Evolutionary conservation across 2,113 vertebrate genomes (phyloP).

Genomic region (Cettia cetti): DNA sequence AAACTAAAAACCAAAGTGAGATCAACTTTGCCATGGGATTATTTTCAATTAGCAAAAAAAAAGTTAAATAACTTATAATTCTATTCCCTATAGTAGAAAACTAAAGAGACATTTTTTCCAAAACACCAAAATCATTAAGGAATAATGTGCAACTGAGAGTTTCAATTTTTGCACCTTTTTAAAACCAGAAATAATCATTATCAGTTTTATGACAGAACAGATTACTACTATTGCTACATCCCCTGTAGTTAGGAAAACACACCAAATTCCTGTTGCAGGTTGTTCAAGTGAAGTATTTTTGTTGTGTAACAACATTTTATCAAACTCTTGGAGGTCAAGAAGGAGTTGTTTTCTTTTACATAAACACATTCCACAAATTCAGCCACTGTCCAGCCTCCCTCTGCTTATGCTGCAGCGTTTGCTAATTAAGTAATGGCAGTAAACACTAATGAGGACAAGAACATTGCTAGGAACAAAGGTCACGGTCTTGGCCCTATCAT

Average conservation of each 20-base stretch:
- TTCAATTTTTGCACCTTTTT: not conserved
- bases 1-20: not conserved
- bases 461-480: not conserved
- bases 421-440: not conserved
- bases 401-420: not conserved
- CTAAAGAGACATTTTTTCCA: no score
- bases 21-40: fast-evolving
- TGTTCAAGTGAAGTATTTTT: not conserved
- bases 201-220: not conserved
- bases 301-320: not conserved
- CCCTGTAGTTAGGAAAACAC: not conserved
- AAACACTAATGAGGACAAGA: not conserved
- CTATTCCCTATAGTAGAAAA: not conserved
- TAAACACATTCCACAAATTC: not conserved
- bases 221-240: not conserved
- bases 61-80: not conserved
- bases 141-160: not conserved
- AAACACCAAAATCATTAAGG: not conserved
- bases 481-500: not conserved
- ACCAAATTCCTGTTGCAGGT: not conserved
- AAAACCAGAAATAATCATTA: not conserved
- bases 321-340: not conserved
- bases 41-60: not conserved
- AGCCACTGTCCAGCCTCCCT: not conserved
- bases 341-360: not conserved